These are phyloP conservation scores for Willisornis vidua DNA, from an alignment of 2,113 vertebrate species.

Conservation along the genomic window DNA sequence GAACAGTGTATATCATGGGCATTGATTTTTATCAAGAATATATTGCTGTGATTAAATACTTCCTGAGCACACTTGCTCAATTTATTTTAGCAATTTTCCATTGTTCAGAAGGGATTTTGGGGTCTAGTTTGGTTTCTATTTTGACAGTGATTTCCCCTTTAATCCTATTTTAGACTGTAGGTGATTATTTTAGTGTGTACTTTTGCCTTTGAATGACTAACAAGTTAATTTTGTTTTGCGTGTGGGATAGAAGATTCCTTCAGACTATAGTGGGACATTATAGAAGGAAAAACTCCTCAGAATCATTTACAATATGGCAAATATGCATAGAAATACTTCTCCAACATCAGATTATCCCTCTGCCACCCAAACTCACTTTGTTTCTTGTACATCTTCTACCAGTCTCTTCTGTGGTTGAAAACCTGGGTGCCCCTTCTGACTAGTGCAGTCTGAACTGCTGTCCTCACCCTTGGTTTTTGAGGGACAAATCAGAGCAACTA, in stretches of 20 bases:
- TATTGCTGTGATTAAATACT: not conserved
- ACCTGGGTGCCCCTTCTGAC: not conserved
- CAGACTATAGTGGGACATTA: not conserved
- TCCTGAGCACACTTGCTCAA: not conserved
- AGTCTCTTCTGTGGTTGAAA: not conserved
- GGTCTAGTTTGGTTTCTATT: not conserved
- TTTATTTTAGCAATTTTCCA: not conserved
- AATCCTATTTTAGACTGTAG: not conserved
- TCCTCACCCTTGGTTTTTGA: not conserved
- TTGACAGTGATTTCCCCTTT: fast-evolving
- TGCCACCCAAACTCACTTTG: not conserved
- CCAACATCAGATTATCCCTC: not conserved
- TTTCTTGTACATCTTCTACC: fast-evolving
- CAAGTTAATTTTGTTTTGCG: not conserved
- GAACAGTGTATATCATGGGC: not conserved
- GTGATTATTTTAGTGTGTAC: not conserved
- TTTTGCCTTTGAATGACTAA: not conserved
- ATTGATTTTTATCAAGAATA: not conserved
- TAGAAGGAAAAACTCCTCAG: not conserved
- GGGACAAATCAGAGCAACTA: not conserved
- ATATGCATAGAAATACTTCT: not conserved
- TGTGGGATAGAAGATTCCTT: not conserved
- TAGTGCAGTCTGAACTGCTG: not conserved
- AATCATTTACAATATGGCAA: not conserved
- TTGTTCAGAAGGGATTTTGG: not conserved